Evolutionary conservation across 1,140 invertebrate genomes (phyloP).

Genomic region (Marisa cornuarietis): DNA sequence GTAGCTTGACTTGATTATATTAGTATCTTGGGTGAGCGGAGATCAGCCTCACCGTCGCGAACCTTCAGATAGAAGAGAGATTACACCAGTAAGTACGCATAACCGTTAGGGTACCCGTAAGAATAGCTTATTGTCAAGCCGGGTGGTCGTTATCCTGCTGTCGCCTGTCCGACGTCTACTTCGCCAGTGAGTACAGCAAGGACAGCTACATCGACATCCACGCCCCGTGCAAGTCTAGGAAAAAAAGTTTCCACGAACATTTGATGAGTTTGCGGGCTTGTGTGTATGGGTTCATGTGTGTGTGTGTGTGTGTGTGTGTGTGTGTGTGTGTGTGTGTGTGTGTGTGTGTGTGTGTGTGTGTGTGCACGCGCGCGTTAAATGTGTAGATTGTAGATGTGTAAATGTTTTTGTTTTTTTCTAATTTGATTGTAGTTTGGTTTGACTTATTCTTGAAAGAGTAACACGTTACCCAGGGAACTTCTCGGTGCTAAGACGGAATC

Average conservation of each 20-base stretch:
- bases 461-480: no score
- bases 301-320: slow-evolving; percentile 7
- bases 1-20: no score
- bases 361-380: slow-evolving; percentile 6
- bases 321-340: background rate
- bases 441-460: background rate
- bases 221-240: background rate
- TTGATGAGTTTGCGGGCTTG: background rate
- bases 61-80: no score
- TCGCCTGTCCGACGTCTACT: background rate
- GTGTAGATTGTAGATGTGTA: no score
- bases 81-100: no score
- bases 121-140: background rate
- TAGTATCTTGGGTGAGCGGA: no score
- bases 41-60: no score
- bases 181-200: background rate
- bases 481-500: background rate
- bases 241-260: background rate
- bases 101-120: no score
- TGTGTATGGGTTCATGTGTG: background rate
- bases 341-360: background rate
- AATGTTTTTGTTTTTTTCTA: background rate
- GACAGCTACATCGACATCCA: background rate
- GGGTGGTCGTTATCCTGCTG: background rate
- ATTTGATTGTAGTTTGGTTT: background rate